Evolutionary conservation across 2,113 vertebrate genomes (phyloP), one percentile per base, ranked within the genome.

Genomic region (Leucopsar rothschildi): DNA sequence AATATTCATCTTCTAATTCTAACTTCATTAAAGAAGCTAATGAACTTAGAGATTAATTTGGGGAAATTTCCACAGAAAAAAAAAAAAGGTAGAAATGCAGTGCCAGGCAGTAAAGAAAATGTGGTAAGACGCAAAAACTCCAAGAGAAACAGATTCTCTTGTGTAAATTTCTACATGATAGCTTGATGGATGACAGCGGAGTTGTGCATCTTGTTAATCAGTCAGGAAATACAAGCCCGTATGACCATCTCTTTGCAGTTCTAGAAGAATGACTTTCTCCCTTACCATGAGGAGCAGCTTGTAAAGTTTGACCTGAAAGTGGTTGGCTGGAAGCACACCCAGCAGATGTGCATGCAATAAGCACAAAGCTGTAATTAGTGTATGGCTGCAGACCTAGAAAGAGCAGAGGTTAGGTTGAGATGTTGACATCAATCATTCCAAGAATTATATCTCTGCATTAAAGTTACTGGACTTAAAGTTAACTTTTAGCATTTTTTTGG

Each of bases 351-450:
- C 99, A 99, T 45, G 98, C 98, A 73, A 96, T 96, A 69, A 99
- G 96, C 80, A 97, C 95, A 93, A 99, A 99, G 90, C 96, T 98
- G 97, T 99, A 99, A 97, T 98, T 97, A 82, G 98, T 98, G 92
- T 98, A 98, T 2, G 99, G 98, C 96, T 98, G 97, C 65, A 99
- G 98, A 97, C 97, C 99, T 99, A 97, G 82, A 91, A 93, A 95
- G 66, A 92, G 45, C 56, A 90, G 75, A 88, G 53, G 64, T 79
- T 69, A 94, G 71, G 66, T 24, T 78, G 79, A 96, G 79, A 91
- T 73, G 42, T 14, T 88, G 76, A 82, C 64, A 96, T 84, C 63
- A 92, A 52, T 84, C 42, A 80, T 80, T 12, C 25, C 83, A 86
- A 76, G 42, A 73, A 80, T n/a, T 33, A 4, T 77, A 76, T 63